Evolutionary conservation across 1,140 invertebrate genomes (phyloP).

Genomic region (Berghia stephanieae): DNA sequence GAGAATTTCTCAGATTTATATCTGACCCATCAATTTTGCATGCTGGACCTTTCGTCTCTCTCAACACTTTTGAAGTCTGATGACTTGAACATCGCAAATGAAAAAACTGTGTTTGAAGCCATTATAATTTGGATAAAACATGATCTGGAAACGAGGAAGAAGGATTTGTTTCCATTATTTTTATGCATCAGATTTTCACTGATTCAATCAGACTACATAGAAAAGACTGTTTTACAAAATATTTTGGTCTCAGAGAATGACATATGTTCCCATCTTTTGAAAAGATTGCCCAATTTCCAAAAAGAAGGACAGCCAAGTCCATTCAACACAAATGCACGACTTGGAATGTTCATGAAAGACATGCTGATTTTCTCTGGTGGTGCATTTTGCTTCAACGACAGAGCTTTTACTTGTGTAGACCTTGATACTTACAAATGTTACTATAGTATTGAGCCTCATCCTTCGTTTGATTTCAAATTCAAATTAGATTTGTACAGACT

Average conservation of each 20-base stretch:
- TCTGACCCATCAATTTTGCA: slow-evolving; percentile 32
- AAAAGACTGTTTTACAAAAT: slow-evolving; percentile 29
- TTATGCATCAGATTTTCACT: slow-evolving; percentile 45
- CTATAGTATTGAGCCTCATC: slow-evolving; percentile 48
- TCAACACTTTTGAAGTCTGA: slow-evolving; percentile 45
- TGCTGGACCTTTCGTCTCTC: slow-evolving; percentile 36
- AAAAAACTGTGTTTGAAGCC: slow-evolving; percentile 51
- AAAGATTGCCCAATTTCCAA: slow-evolving; percentile 37
- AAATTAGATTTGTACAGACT: slow-evolving; percentile 51
- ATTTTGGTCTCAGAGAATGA: slow-evolving; percentile 35
- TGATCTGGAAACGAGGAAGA: slow-evolving; percentile 39
- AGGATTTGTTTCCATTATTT: slow-evolving; percentile 44
- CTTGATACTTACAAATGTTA: slow-evolving; percentile 50
- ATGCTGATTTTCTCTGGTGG: slow-evolving; percentile 58
- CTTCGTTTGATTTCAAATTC: slow-evolving; percentile 56
- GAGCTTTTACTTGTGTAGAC: slow-evolving; percentile 55
- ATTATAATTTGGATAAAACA: slow-evolving; percentile 49
- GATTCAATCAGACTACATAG: slow-evolving; percentile 41
- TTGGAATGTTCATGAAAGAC: slow-evolving; percentile 53
- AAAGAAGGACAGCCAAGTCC: slow-evolving; percentile 20
- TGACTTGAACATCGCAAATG: slow-evolving; percentile 51
- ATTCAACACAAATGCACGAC: slow-evolving; percentile 35
- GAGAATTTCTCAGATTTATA: slow-evolving; percentile 51
- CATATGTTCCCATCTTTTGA: slow-evolving; percentile 36
- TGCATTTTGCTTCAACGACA: slow-evolving; percentile 27